Evolutionary conservation across 2,797 vertebrate genomes (phyloP).

Genomic region (Cossypha heuglini): DNA sequence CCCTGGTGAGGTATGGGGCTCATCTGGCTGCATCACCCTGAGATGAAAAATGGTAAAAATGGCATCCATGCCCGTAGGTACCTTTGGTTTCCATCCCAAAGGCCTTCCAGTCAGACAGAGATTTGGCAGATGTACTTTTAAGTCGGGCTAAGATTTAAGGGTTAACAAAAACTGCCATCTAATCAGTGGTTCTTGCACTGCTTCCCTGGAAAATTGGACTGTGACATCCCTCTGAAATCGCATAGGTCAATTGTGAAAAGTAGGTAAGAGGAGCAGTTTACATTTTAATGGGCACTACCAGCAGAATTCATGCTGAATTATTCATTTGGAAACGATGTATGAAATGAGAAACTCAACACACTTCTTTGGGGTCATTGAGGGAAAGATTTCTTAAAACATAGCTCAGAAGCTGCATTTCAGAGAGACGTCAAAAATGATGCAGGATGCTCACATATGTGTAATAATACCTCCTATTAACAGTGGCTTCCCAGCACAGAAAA

Average conservation of each 20-base stretch:
- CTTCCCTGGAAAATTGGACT: neutral
- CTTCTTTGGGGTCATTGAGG: neutral
- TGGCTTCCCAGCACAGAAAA: neutral
- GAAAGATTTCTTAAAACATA: neutral
- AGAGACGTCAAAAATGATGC: neutral
- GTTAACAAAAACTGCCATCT: neutral
- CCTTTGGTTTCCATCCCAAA: neutral
- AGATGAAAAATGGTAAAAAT: neutral
- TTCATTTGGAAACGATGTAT: neutral
- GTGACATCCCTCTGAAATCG: neutral
- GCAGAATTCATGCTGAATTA: neutral
- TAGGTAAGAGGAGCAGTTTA: neutral
- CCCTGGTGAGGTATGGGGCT: neutral
- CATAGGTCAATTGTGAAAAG: neutral
- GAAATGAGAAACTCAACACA: neutral
- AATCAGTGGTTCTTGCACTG: neutral
- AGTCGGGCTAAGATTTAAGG: neutral
- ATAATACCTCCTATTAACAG: neutral
- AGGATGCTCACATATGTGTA: neutral
- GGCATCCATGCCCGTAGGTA: neutral
- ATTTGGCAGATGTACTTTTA: neutral
- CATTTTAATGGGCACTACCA: neutral
- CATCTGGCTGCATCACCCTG: neutral
- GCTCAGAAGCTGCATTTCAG: conserved; percentile 7
- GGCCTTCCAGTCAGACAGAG: neutral